These are phyloP conservation scores for Orius laevigatus DNA, from an alignment of 1,140 invertebrate genomes.

Conservation along the genomic window DNA sequence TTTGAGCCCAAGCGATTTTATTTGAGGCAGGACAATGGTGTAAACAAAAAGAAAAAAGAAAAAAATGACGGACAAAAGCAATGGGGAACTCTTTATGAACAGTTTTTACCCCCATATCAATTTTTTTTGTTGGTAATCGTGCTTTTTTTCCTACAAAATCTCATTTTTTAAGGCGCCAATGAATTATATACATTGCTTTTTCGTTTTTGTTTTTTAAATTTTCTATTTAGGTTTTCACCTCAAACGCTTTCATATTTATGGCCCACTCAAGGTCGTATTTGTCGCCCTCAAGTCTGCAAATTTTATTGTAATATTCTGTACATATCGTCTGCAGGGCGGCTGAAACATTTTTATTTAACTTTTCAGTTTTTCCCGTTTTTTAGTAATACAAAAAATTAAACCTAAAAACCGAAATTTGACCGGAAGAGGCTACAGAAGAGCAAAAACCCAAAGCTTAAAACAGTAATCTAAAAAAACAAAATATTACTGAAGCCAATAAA, in stretches of 20 bases:
- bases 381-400: too few relatives aligned
- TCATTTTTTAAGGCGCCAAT: conserved; percentile 1
- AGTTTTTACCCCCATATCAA: conserved; percentile 15
- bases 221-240: conserved; percentile 48
- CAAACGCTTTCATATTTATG: conserved; percentile 83
- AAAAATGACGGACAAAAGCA: conserved; percentile 6
- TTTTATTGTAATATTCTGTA: conserved; percentile 82
- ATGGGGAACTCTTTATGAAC: conserved; percentile 16
- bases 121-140: background rate
- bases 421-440: too few relatives aligned
- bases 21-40: background rate
- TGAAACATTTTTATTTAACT: conserved; percentile 34
- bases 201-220: background rate
- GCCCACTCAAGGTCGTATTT: conserved; percentile 97
- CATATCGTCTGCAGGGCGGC: conserved; percentile 92
- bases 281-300: conserved; percentile 83
- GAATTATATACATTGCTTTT: conserved; percentile 4
- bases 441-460: too few relatives aligned
- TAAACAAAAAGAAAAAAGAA: conserved; percentile 3
- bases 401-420: too few relatives aligned
- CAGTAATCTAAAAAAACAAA: too few relatives aligned
- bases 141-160: conserved; percentile 10
- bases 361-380: conserved; percentile 4
- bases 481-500: too few relatives aligned
- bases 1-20: background rate